Conservation (phyloP, 2,797 vertebrate genomes). For the Gephyroberyx darwinii region DNA sequence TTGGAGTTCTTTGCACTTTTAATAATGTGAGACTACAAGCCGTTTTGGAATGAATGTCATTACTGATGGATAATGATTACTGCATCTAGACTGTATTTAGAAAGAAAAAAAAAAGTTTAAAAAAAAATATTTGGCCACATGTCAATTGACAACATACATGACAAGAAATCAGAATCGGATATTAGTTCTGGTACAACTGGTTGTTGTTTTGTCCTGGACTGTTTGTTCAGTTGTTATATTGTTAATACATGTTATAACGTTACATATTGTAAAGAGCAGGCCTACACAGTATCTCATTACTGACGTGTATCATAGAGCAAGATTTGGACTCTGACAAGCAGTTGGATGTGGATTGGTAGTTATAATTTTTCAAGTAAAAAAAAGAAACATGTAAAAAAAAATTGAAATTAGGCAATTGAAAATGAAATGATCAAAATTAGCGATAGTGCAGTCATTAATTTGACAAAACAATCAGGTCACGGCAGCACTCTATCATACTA, state of each 20-base stretch:
- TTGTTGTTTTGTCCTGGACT: neutral
- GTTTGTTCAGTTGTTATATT: conserved; percentile 6
- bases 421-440: conserved; percentile 33
- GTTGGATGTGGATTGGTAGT: conserved; percentile 24
- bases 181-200: too few relatives aligned
- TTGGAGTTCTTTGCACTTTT: conserved; percentile 51
- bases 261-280: conserved; percentile 6
- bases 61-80: conserved; percentile 40
- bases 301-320: neutral
- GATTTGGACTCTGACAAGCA: conserved; percentile 10
- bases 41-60: conserved; percentile 24
- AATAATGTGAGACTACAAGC: conserved; percentile 44
- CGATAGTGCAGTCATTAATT: conserved; percentile 55
- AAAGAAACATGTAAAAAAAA: conserved; percentile 24
- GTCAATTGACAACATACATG: conserved; percentile 12
- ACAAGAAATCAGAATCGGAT: neutral
- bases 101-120: conserved; percentile 8
- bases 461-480: conserved; percentile 39
- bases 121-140: conserved; percentile 32
- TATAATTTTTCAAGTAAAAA: conserved; percentile 49
- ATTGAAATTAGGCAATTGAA: conserved; percentile 14
- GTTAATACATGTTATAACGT: conserved; percentile 17
- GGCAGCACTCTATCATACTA: conserved; percentile 30
- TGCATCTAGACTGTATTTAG: conserved; percentile 29
- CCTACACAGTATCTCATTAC: conserved; percentile 26